phyloP scores from a whole-genome alignment of 2,888 invertebrate species.

The Herminia tarsipennalis region DNA sequence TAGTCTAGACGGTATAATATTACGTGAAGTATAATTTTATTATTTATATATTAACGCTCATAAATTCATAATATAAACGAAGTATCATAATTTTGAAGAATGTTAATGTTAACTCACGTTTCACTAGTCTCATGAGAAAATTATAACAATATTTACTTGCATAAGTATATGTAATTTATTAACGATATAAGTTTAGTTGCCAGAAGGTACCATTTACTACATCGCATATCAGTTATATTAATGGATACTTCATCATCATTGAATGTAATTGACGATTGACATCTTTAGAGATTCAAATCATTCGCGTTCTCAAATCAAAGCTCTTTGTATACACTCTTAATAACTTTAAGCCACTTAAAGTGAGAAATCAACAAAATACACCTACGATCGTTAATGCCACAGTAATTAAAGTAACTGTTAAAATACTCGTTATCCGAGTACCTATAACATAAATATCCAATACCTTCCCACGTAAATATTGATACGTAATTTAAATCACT shows the following conservation, averaged over 20 bases:
- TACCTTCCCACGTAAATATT: not conserved
- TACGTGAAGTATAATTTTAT: too few species aligned
- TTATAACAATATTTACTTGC: too few species aligned
- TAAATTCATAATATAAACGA: too few species aligned
- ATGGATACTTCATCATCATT: conserved; percentile 54
- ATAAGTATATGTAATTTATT: conserved; percentile 1
- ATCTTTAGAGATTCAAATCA: conserved; percentile 38
- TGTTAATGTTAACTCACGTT: too few species aligned
- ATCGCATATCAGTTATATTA: conserved; percentile 32
- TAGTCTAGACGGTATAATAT: too few species aligned
- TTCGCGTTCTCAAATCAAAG: conserved; percentile 35
- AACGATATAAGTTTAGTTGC: conserved; percentile 15
- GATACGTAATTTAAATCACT: not conserved
- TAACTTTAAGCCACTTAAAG: conserved; percentile 5
- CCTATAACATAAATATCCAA: not conserved
- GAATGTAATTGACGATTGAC: conserved; percentile 59
- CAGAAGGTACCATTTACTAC: conserved; percentile 19
- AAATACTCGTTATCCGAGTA: not conserved
- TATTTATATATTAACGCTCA: too few species aligned
- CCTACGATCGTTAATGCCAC: not conserved
- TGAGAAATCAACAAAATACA: conserved; percentile 3
- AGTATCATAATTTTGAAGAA: too few species aligned
- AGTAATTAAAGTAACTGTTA: conserved; percentile 3
- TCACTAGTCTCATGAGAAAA: not conserved
- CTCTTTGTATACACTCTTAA: conserved; percentile 30